These are phyloP conservation scores for Elymnias hypermnestra DNA, from an alignment of 1,140 invertebrate species.

Conservation along the genomic window DNA sequence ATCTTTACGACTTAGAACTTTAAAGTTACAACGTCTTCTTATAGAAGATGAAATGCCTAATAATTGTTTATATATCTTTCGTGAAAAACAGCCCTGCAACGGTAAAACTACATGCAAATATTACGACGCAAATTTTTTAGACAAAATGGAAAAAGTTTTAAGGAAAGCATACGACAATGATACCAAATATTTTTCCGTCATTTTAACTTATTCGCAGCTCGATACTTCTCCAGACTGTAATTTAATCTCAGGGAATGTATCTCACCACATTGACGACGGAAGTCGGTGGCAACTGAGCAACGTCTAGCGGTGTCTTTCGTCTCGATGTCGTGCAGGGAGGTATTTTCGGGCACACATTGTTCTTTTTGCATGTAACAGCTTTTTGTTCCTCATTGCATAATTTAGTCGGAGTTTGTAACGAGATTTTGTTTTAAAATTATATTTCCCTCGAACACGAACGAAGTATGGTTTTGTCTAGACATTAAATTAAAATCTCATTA, in stretches of 20 bases:
- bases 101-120: background rate
- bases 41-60: too few species aligned
- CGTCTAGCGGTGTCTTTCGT: conserved; percentile 41
- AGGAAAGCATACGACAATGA: conserved; percentile 26
- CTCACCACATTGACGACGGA: conserved; percentile 51
- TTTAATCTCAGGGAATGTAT: conserved; percentile 49
- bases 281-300: conserved; percentile 27
- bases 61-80: too few species aligned
- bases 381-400: conserved; percentile 15
- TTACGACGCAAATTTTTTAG: background rate
- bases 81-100: too few species aligned
- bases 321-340: conserved; percentile 46
- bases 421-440: background rate
- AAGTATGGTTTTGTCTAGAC: too few species aligned
- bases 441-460: too few species aligned
- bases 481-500: too few species aligned
- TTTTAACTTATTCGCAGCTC: conserved; percentile 30
- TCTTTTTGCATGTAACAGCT: conserved; percentile 23
- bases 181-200: conserved; percentile 30
- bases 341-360: conserved; percentile 36
- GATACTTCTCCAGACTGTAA: conserved; percentile 44
- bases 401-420: background rate
- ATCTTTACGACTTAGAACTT: conserved; percentile 15
- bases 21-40: too few species aligned
- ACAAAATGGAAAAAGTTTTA: conserved; percentile 13